Evolutionary conservation across 2,888 invertebrate genomes (phyloP).

Genomic region (Pollenia griseotomentosa): DNA sequence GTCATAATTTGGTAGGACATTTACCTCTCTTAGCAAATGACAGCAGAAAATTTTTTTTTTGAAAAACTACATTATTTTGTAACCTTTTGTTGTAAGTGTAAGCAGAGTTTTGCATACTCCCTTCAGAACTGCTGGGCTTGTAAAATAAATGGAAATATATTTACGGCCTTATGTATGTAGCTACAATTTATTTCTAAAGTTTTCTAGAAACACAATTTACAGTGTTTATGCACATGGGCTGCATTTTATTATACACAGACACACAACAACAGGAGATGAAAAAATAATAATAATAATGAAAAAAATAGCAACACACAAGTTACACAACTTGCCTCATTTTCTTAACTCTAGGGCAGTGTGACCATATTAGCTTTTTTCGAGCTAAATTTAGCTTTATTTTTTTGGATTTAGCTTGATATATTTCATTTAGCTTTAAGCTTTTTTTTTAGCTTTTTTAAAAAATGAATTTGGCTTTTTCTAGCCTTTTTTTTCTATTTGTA

Average conservation of each 20-base stretch:
- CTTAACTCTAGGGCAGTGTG: conserved; percentile 64
- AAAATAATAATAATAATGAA: not conserved
- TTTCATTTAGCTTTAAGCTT: too few species aligned
- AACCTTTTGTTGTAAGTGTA: too few species aligned
- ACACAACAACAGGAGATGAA: not conserved
- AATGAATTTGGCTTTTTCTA: too few species aligned
- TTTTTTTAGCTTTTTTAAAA: too few species aligned
- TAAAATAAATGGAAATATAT: conserved; percentile 43
- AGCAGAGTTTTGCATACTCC: not conserved
- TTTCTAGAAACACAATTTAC: conserved; percentile 35
- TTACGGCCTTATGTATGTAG: not conserved
- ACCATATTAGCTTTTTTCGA: too few species aligned
- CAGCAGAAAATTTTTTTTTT: not conserved
- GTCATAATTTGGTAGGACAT: too few species aligned
- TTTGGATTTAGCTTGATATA: too few species aligned
- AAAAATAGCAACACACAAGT: conserved; percentile 14
- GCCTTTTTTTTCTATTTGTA: too few species aligned
- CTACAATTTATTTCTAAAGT: conserved; percentile 22
- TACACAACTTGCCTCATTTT: conserved; percentile 30
- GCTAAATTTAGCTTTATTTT: too few species aligned
- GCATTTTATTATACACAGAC: conserved; percentile 24
- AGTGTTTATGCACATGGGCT: conserved; percentile 45
- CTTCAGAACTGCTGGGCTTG: not conserved
- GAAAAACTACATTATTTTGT: too few species aligned
- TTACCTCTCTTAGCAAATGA: too few species aligned